Conservation (phyloP, 23 tunicate species). For the Phallusia fumigata region DNA sequence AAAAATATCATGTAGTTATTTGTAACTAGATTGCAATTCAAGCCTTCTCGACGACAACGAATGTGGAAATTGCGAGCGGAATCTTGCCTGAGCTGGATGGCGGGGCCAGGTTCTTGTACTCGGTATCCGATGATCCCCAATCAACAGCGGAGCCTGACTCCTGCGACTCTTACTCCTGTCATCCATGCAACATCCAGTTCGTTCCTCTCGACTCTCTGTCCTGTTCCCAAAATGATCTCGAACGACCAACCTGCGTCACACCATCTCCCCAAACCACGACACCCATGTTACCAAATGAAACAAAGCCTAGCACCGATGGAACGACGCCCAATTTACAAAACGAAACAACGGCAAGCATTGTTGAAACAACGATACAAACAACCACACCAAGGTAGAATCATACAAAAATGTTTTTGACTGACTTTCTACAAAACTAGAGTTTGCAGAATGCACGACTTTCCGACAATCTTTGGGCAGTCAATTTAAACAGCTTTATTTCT, state of each 20-base stretch:
- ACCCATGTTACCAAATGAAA: not conserved
- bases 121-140: not conserved
- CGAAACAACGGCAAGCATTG: not conserved
- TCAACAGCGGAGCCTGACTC: not conserved
- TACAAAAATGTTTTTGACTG: no score
- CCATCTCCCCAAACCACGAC: not conserved
- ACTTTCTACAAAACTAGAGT: no score
- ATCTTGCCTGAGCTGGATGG: not conserved
- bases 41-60: not conserved
- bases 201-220: not conserved
- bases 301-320: not conserved
- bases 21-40: not conserved
- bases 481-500: no score
- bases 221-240: not conserved
- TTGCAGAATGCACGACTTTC: no score
- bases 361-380: no score
- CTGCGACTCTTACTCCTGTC: not conserved
- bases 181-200: not conserved
- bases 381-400: no score
- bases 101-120: not conserved
- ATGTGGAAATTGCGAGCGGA: not conserved
- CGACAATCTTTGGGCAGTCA: no score
- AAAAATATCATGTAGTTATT: no score
- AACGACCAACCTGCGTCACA: not conserved
- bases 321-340: not conserved